Evolutionary conservation across 2,113 vertebrate species (phyloP), one percentile per base, ranked within the genome.

Genomic region (Hylia prasina): DNA sequence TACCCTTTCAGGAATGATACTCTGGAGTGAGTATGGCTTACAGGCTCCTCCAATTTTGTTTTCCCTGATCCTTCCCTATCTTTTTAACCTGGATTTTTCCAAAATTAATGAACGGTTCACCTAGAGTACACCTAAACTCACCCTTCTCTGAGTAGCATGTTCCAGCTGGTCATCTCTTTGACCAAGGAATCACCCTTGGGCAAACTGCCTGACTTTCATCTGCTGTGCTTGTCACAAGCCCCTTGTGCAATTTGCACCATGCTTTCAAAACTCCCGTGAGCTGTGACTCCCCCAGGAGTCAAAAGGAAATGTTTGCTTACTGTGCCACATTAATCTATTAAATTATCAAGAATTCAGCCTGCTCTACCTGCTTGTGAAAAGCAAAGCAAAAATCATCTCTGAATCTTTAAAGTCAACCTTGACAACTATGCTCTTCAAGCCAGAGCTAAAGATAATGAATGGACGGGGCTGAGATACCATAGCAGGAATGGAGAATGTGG

Each of bases 1-100:
- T 98, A 97, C 33, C 96, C 97, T 69, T 98, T 97, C 96, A 97
- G 93, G 83, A 98, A 97, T 7, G 21, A 95, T 77, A 97, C 75
- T 35, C 76, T 96, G 20, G 51, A 80, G 95, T 97, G 78, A 97
- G 97, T 96, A 96, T 53, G 45, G 53, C 16, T 68, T 51, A 81
- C 24, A 63, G 51, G 20, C 30, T 90, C 40, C 37, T 68, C 64
- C 61, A 77, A 7, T 23, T 58, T 87, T 45, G 33, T 37, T 48
- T 61, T 82, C 42, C 9, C 45, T 63, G 58, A 69, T 28, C 9
- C 3, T 4, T 8, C 15, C 20, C 3, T 0, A 22, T 45, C 7
- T 76, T 72, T 35, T 72, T 33, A 20, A 80, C 82, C 7, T n/a
- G 6, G 6, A 16, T 64, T 84, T 45, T 87, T 63, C 6, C 56